Percentiles rank a stretch among this genome's conserved stretches.
phyloP scores from a whole-genome alignment of 2,888 invertebrate species.

The Pogonocherus hispidulus region DNA sequence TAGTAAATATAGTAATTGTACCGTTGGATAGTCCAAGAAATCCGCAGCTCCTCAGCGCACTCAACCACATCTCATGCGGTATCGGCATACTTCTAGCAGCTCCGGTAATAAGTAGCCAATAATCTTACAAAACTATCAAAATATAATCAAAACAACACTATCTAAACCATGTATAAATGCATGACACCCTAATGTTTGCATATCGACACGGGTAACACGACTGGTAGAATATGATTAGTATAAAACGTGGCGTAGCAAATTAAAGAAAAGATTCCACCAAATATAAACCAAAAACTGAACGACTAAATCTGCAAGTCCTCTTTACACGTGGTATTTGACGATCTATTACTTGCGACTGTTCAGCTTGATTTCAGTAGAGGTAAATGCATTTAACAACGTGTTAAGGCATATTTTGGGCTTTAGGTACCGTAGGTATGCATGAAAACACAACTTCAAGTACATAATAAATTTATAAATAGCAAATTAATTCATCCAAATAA shows the following conservation, averaged over 20 bases:
- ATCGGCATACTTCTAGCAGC: conserved; percentile 67
- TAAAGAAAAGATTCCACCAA: conserved; percentile 37
- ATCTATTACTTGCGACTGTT: neutral
- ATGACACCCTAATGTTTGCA: conserved; percentile 48
- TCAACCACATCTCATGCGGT: conserved; percentile 66
- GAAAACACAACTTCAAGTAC: too few relatives aligned
- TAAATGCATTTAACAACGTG: too few relatives aligned
- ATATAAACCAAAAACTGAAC: conserved; percentile 15
- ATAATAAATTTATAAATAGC: too few relatives aligned
- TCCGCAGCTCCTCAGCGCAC: conserved; percentile 67
- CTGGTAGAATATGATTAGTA: conserved; percentile 51
- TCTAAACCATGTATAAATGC: conserved; percentile 67
- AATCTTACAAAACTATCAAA: conserved; percentile 69
- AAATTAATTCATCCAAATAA: too few relatives aligned
- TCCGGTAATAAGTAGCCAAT: conserved; percentile 66
- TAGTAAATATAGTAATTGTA: conserved; percentile 64
- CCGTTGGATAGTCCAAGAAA: conserved; percentile 67
- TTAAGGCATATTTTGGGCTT: too few relatives aligned
- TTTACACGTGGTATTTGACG: neutral
- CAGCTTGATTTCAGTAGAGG: too few relatives aligned
- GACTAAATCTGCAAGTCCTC: neutral
- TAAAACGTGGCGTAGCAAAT: conserved; percentile 47
- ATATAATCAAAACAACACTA: conserved; percentile 69
- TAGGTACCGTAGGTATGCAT: too few relatives aligned
- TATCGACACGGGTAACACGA: conserved; percentile 20